These are phyloP conservation scores for Aphis gossypii DNA, from an alignment of 1,140 invertebrate genomes.

Conservation along the genomic window DNA sequence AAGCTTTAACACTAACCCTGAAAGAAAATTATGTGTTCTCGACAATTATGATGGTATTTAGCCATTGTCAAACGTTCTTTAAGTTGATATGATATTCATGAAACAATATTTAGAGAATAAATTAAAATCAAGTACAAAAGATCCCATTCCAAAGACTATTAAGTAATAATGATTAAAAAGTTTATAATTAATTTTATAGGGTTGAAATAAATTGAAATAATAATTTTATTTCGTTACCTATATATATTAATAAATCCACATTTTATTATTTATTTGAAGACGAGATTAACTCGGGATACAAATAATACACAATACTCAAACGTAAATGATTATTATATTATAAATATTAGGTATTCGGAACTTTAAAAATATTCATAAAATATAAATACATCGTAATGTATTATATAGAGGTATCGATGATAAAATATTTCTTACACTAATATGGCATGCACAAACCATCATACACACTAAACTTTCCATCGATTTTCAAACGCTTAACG, in stretches of 20 bases:
- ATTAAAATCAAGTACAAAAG: neutral
- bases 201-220: constrained; percentile 3
- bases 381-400: neutral
- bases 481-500: neutral
- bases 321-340: neutral
- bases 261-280: constrained; percentile 10
- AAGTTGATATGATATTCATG: neutral
- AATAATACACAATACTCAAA: neutral
- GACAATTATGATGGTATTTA: neutral
- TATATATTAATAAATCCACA: neutral
- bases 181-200: neutral
- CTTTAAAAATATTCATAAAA: neutral
- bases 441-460: neutral
- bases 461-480: neutral
- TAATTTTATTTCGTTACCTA: neutral
- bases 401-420: no score
- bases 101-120: neutral
- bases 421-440: no score
- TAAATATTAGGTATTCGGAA: neutral
- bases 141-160: neutral
- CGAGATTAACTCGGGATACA: neutral
- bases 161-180: neutral
- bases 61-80: neutral
- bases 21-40: neutral
- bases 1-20: neutral